Conservation (phyloP, 1,140 invertebrate genomes). For the Philotrypesis tridentata region DNA sequence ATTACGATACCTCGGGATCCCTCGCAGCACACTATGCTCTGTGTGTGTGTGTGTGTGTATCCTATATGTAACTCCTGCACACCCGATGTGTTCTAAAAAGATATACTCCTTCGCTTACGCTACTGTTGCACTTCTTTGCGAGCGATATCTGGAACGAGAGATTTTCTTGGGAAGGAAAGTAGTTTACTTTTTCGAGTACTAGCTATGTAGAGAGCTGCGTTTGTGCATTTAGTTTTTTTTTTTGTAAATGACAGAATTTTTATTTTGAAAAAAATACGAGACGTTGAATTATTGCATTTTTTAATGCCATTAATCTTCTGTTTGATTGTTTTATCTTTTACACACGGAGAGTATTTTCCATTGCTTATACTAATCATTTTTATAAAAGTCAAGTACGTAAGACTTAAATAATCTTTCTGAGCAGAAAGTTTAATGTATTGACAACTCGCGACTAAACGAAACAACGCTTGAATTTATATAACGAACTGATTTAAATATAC, state of each 20-base stretch:
- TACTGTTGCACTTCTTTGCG: not conserved
- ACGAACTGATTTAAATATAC: not conserved
- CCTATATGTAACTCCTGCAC: not conserved
- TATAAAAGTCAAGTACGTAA: too few species aligned
- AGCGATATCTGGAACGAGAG: too few species aligned
- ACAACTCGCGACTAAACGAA: not conserved
- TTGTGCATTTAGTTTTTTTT: too few species aligned
- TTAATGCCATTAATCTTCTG: not conserved
- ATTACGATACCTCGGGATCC: slow-evolving; percentile 62
- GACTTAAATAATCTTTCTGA: too few species aligned
- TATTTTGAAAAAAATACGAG: not conserved
- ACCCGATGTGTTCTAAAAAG: not conserved
- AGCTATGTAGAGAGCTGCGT: too few species aligned
- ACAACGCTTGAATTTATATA: too few species aligned
- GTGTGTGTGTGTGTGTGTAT: not conserved
- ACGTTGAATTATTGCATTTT: not conserved
- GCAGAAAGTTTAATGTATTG: not conserved
- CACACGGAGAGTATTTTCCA: not conserved
- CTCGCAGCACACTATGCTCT: slow-evolving; percentile 6
- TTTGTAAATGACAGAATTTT: too few species aligned
- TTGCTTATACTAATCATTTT: not conserved
- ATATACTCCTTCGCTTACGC: not conserved
- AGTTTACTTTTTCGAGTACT: not conserved
- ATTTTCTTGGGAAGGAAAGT: not conserved
- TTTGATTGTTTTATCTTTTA: not conserved